A percentile compares a stretch with the other conserved stretches of the same genome.
phyloP scores from a whole-genome alignment of 1,140 invertebrate species.

The Araneus ventricosus region DNA sequence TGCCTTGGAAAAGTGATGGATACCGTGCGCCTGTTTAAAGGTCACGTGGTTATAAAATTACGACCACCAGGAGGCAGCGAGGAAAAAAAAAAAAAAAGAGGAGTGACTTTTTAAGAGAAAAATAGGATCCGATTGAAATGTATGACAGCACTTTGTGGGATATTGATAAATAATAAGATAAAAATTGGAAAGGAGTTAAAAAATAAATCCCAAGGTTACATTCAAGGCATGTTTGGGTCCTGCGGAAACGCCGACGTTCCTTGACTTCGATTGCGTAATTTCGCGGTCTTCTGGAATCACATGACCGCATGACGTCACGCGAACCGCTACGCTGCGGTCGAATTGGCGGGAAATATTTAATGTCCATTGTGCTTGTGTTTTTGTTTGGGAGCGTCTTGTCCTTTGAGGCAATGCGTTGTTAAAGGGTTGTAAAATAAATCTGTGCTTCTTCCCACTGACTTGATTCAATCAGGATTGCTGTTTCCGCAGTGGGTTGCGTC shows the following conservation, averaged over 20 bases:
- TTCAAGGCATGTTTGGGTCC: constrained; percentile 51
- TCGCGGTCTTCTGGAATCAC: constrained; percentile 33
- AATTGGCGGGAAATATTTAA: constrained; percentile 63
- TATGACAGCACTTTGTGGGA: neutral
- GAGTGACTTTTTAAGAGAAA: constrained; percentile 3
- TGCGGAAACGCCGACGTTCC: constrained; percentile 44
- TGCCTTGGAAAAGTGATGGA: constrained; percentile 62
- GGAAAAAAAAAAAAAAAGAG: constrained; percentile 1
- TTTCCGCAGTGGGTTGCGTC: neutral
- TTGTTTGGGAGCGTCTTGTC: constrained; percentile 1
- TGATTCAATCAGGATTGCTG: neutral
- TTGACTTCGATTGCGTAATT: constrained; percentile 58
- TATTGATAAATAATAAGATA: constrained; percentile 58
- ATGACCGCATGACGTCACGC: constrained; percentile 46
- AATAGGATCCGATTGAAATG: constrained; percentile 50
- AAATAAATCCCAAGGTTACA: constrained; percentile 47
- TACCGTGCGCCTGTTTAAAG: constrained; percentile 45
- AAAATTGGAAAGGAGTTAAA: constrained; percentile 39
- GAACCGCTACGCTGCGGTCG: constrained; percentile 31
- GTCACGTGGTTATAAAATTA: constrained; percentile 52
- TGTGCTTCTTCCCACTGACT: neutral
- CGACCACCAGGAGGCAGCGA: neutral
- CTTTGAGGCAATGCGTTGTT: neutral
- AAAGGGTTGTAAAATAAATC: constrained; percentile 3
- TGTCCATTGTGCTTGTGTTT: constrained; percentile 5